Evolutionary conservation across 2,888 invertebrate genomes (phyloP), one percentile per base, ranked within the genome.

Genomic region (Polymixis flavicincta): DNA sequence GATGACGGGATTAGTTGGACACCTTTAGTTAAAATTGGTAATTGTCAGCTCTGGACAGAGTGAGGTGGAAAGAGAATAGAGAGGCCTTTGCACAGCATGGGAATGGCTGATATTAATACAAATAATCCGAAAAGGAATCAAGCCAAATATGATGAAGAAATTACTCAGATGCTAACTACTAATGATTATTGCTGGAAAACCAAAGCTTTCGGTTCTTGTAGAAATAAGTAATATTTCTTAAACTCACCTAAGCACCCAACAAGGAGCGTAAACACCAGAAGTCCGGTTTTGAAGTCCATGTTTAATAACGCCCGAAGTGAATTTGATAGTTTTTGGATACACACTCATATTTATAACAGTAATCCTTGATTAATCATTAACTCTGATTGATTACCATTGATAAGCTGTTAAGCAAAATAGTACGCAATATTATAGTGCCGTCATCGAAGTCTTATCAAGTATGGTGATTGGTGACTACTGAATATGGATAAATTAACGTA

Each of bases 211-310:
- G 7, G 11, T 61, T 28, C 11, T 6, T 17, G 2, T 28, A 32
- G 4, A 73, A 59, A 42, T 50, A 25, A 60, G 22, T 2, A 32
- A 14, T 25, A 8, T 3, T 19, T 32, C 17, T 37, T 32, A 28
- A 50, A 68, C 83, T 82, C 55, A 93, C 93, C 93, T 52, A 91
- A 85, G 87, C 92, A 89, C 85, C 92, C 93, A 67, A 87, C 85
- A 59, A 93, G 76, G 80, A 93, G 86, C 48, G 90, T 87, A 54
- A 90, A 72, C 65, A 91, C 84, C 79, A 93, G 69, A 79, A 93
- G 60, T 76, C 85, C 88, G 55, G 78, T 82, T 83, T 87, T 87
- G 71, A 81, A 77, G 71, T 86, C 80, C 89, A 89, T 89, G 5
- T 78, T 86, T 32, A 60, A 25, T 68, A 71, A 83, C 80, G 68